Evolutionary conservation across 2,888 invertebrate species (phyloP), one percentile per base, ranked within the genome.

Genomic region (Ennomos fuscantarius): DNA sequence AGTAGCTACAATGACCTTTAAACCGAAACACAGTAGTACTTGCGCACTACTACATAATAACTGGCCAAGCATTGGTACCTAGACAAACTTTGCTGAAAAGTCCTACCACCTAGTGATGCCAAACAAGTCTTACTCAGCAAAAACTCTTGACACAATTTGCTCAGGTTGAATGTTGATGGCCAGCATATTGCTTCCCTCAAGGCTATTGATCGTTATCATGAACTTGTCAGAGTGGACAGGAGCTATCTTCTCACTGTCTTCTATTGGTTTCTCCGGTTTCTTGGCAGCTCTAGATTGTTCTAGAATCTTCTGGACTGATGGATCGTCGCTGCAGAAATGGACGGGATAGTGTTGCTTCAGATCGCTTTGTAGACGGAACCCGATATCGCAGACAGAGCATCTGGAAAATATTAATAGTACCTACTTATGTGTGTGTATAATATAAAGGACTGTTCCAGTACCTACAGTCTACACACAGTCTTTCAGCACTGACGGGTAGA

Each of bases 311-410:
- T 57, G 67, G 55, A 39, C 45, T 9, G 57, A 62, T 1, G 68
- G 63, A 2, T 70, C 55, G n/a, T 69, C 78, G 41, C 77, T 74
- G 5, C 75, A 55, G 70, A 92, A 92, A 62, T 93, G 93, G 0
- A 81, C 64, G 0, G 92, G 90, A 37, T 93, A 93, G 63, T 93
- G 92, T 0, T 78, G 81, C 60, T 91, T 92, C 8, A 93, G 62
- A 47, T 93, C 93, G 6, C 83, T 84, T 49, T 82, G 72, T 0
- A 92, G 74, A 15, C 92, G 76, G 73, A 93, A 93, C 9, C 86
- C 78, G 63, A 74, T 73, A 0, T 77, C 66, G 69, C 93, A 93
- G 2, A 92, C 84, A 42, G 87, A 82, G 48, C 93, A 93, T 49
- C 93, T 93, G 80, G 2, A 78, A 73, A 55, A 9, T 34, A 36